Evolutionary conservation across 2,888 invertebrate species (phyloP), one percentile per base, ranked within the genome.

Genomic region (Heliothis peltigera): DNA sequence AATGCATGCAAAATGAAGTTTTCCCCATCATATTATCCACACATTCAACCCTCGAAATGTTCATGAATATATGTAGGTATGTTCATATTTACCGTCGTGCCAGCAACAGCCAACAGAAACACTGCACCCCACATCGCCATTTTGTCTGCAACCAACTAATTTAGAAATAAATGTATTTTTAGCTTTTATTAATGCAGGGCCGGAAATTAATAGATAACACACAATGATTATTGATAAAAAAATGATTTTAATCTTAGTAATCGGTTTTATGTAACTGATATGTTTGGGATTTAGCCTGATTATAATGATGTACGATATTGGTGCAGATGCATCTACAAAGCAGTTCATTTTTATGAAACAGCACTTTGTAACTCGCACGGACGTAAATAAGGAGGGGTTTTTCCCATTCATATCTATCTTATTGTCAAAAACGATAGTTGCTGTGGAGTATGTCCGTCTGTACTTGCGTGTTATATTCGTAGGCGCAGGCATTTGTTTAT

Each of bases 11-110:
- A 39, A 39, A 39, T 3, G 15, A 32, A 32, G 32, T 32, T 32
- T 39, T n/a, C 4, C 39, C 15, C 39, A 15, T 39, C 39, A 15
- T n/a, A 39, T n/a, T 39, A 39, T 7, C 22, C 17, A 6, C 22
- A 48, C 17, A 22, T 10, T 46, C 12, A 21, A 48, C 22, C 22
- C 5, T 18, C n/a, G 25, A 35, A 49, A 39, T 18, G 7, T 42
- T 22, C 17, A 48, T 39, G 18, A 35, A 35, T n/a, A n/a, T n/a
- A n/a, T n/a, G n/a, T n/a, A n/a, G n/a, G n/a, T n/a, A n/a, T n/a
- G n/a, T n/a, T 46, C 19, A 52, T 71, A 76, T 64, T 82, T 81
- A 87, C 86, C 79, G 78, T 69, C 6, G 77, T 66, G 8, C 77
- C 77, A 53, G 70, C 75, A 10, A 84, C 52, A 43, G 81, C 75